Conservation (phyloP, 2,888 invertebrate genomes). For the Blera fallax region DNA sequence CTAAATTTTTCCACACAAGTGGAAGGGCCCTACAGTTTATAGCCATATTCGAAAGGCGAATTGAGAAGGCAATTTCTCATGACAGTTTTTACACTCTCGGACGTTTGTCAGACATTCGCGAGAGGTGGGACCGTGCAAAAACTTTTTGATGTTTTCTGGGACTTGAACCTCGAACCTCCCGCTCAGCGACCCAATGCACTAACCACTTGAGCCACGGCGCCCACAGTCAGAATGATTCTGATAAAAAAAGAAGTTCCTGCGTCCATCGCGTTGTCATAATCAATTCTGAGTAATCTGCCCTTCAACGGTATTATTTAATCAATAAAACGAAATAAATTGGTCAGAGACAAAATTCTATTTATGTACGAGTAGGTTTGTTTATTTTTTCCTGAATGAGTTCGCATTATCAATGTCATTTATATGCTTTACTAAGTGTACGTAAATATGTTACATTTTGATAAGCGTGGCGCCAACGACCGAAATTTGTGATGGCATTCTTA, state of each 20-base stretch:
- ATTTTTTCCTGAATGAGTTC: background rate
- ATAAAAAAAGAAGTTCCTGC: background rate
- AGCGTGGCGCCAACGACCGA: conserved; percentile 21
- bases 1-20: too few relatives aligned
- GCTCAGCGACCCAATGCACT: too few relatives aligned
- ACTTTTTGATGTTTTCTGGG: too few relatives aligned
- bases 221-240: too few relatives aligned
- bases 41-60: too few relatives aligned
- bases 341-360: background rate
- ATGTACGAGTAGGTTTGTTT: background rate
- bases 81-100: too few relatives aligned
- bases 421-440: conserved; percentile 7
- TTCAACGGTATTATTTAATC: background rate
- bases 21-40: too few relatives aligned
- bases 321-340: conserved; percentile 3
- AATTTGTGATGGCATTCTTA: conserved; percentile 2
- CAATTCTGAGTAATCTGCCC: conserved; percentile 6
- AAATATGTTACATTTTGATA: conserved; percentile 13
- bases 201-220: too few relatives aligned
- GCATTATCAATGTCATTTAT: conserved; percentile 26
- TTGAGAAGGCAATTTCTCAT: too few relatives aligned
- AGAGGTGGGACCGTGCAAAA: too few relatives aligned
- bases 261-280: background rate
- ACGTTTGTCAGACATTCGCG: too few relatives aligned
- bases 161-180: too few relatives aligned